A percentile compares a stretch with the other conserved stretches of the same genome.
Conservation (phyloP, 2,888 invertebrate genomes). For the Amblyjoppa fuscipennis region DNA sequence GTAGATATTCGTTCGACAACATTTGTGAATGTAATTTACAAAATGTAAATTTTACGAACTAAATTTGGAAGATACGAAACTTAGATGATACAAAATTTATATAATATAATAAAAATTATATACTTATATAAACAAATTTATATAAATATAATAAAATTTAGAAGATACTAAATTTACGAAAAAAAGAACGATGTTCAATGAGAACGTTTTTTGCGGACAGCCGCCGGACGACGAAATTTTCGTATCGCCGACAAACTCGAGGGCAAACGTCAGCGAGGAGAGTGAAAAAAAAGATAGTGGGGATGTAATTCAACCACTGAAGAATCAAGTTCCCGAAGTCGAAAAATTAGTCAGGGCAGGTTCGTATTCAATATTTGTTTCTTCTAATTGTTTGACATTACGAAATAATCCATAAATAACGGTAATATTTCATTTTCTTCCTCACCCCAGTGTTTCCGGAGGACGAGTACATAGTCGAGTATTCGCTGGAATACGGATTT, state of each 20-base stretch:
- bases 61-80: not conserved
- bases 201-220: slow-evolving; percentile 5
- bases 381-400: not conserved
- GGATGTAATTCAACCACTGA: slow-evolving; percentile 80
- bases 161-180: slow-evolving; percentile 24
- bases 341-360: slow-evolving; percentile 88
- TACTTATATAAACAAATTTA: too few relatives aligned
- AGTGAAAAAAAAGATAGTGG: slow-evolving; percentile 71
- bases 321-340: slow-evolving; percentile 86
- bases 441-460: slow-evolving; percentile 88
- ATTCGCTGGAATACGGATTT: slow-evolving; percentile 98
- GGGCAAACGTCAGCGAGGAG: slow-evolving; percentile 73
- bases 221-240: slow-evolving; percentile 60
- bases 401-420: not conserved
- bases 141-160: too few relatives aligned
- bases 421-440: not conserved
- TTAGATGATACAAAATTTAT: too few relatives aligned
- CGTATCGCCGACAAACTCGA: slow-evolving; percentile 59
- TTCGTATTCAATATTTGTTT: slow-evolving; percentile 75
- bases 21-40: not conserved
- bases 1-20: slow-evolving; percentile 62
- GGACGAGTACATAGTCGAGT: slow-evolving; percentile 98
- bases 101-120: too few relatives aligned
- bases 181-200: slow-evolving; percentile 5
- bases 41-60: not conserved